These are phyloP conservation scores for Cheilosia pagana DNA, from an alignment of 2,888 invertebrate genomes.

Conservation along the genomic window DNA sequence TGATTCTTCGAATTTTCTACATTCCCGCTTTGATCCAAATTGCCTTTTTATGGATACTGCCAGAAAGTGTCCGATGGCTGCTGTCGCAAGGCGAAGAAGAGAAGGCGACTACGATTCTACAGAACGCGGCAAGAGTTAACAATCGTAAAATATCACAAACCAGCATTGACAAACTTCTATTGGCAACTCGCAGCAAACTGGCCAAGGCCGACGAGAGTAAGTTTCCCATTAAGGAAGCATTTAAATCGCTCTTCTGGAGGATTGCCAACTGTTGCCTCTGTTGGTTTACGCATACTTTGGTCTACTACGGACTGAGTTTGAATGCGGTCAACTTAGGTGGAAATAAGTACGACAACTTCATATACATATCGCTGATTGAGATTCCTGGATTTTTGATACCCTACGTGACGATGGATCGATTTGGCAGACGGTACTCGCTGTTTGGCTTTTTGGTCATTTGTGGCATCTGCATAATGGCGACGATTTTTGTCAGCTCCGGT, in stretches of 20 bases:
- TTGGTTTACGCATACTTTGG: slow-evolving; percentile 91
- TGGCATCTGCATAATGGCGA: slow-evolving; percentile 82
- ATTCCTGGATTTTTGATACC: slow-evolving; percentile 89
- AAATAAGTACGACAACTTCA: slow-evolving; percentile 91
- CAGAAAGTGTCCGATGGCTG: slow-evolving; percentile 91
- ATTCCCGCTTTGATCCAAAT: slow-evolving; percentile 88
- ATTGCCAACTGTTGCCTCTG: slow-evolving; percentile 88
- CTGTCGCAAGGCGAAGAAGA: slow-evolving; percentile 86
- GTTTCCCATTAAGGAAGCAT: slow-evolving; percentile 81
- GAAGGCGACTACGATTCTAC: slow-evolving; percentile 85
- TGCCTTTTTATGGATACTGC: slow-evolving; percentile 87
- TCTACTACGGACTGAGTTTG: slow-evolving; percentile 91
- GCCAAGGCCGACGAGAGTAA: slow-evolving; percentile 78
- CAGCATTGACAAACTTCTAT: slow-evolving; percentile 82
- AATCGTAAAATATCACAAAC: slow-evolving; percentile 85
- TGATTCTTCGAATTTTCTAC: slow-evolving; percentile 87
- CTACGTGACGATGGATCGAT: slow-evolving; percentile 86
- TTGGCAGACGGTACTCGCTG: slow-evolving; percentile 87
- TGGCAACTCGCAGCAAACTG: slow-evolving; percentile 79
- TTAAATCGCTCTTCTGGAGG: slow-evolving; percentile 80
- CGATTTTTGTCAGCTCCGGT: slow-evolving; percentile 80
- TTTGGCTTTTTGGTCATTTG: slow-evolving; percentile 87
- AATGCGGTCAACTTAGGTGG: slow-evolving; percentile 90
- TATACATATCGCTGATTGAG: slow-evolving; percentile 85
- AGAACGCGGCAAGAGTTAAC: slow-evolving; percentile 87